Conservation (phyloP, 1,140 invertebrate genomes). For the Phymastichus coffea region DNA sequence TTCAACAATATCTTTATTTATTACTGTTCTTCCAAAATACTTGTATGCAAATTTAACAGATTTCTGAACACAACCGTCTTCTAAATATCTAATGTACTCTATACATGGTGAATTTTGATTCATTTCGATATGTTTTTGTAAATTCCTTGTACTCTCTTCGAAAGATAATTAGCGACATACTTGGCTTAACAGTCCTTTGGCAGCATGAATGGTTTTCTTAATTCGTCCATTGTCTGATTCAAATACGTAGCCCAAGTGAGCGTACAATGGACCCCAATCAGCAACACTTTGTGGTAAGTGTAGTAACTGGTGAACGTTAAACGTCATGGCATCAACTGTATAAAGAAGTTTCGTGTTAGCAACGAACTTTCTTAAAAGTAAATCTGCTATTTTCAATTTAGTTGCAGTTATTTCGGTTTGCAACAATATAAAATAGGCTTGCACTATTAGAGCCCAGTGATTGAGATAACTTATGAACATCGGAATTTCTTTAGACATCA, state of each 20-base stretch:
- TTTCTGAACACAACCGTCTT: background rate
- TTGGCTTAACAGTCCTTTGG: slow-evolving; percentile 30
- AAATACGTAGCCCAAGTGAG: slow-evolving; percentile 25
- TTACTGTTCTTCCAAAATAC: background rate
- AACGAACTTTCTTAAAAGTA: slow-evolving; percentile 5
- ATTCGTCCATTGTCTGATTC: slow-evolving; percentile 26
- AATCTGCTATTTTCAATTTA: background rate
- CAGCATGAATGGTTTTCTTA: slow-evolving; percentile 21
- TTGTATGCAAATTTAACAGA: background rate
- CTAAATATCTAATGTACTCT: background rate
- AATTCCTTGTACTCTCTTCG: background rate
- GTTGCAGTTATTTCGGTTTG: background rate
- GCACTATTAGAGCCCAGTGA: slow-evolving; percentile 23
- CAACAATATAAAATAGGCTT: slow-evolving; percentile 7
- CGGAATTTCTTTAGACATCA: too few relatives aligned
- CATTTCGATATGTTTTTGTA: background rate
- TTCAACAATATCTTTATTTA: background rate
- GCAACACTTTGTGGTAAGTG: slow-evolving; percentile 22
- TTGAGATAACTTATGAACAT: too few relatives aligned
- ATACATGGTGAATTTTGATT: background rate
- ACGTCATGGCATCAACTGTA: slow-evolving; percentile 19
- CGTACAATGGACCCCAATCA: slow-evolving; percentile 28
- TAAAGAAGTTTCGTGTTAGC: slow-evolving; percentile 11
- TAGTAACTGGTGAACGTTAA: slow-evolving; percentile 27
- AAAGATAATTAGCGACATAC: slow-evolving; percentile 11